Conservation (phyloP, 1,140 invertebrate species). For the Campoletis sonorensis region DNA sequence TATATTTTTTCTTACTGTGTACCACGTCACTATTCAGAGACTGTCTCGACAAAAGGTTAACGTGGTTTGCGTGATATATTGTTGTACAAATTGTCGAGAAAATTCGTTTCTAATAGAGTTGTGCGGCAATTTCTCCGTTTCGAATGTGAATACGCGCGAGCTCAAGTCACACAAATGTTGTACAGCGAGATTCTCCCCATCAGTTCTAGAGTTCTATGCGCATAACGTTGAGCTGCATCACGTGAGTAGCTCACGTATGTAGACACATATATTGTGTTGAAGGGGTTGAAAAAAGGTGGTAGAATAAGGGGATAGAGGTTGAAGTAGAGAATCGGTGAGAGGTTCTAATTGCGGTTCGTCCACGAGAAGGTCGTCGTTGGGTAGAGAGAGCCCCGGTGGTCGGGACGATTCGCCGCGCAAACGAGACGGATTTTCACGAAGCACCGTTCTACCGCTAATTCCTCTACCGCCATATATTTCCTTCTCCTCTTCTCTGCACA, state of each 20-base stretch:
- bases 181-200: no score
- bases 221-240: not conserved
- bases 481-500: not conserved
- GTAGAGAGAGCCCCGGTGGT: slow-evolving; percentile 34
- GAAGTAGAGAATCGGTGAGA: slow-evolving; percentile 33
- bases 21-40: no score
- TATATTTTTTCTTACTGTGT: no score
- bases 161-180: no score
- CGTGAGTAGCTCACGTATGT: not conserved
- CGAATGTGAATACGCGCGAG: no score
- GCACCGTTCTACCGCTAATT: slow-evolving; percentile 43
- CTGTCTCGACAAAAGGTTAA: no score
- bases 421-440: slow-evolving; percentile 45
- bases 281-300: not conserved
- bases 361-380: slow-evolving; percentile 36
- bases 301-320: not conserved
- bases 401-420: slow-evolving; percentile 28
- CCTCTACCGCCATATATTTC: slow-evolving; percentile 39
- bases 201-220: not conserved
- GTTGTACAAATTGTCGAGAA: no score
- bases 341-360: slow-evolving; percentile 44
- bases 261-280: not conserved
- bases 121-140: no score
- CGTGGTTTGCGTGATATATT: no score
- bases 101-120: no score